Base-by-base conservation (phyloP, 2,113 vertebrate species). In the Strix aluco region DNA sequence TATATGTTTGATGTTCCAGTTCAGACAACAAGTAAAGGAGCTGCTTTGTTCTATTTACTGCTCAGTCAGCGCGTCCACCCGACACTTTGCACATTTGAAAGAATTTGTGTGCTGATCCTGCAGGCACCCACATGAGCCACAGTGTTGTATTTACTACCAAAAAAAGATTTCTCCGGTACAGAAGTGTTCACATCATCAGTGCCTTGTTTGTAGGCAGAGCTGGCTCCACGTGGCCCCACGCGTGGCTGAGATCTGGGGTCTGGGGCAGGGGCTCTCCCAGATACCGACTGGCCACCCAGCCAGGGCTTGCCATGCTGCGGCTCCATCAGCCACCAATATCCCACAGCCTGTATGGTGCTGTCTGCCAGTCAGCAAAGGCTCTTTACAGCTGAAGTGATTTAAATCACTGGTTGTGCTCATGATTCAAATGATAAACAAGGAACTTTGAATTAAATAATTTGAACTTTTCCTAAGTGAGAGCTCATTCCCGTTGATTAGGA, bases 361-460 rank as follows among this genome's bases (percentile, higher is more conserved):
- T 22, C 80, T 92, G 72, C 59, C 83, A 83, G 15, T 52, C 63
- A 62, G 80, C 72, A 61, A 26, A 93, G 81, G 13, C 63, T 81
- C 75, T 57, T 61, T 36, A 9, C 67, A 81, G 92, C 93, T 92
- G 30, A 46, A 92, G 84, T 86, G 84, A 66, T 86, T 78, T 70
- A 92, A 94, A 95, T 92, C 90, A 30, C 63, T 94, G 87, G 49
- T 58, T 92, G 73, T 70, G 63, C 46, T 87, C 63, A 32, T 46
- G 94, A 86, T 81, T 91, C 77, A 54, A 78, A 84, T 86, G 77
- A 66, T 81, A 89, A 81, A 94, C 84, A 94, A 84, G 77, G 81
- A 94, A 92, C 75, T 90, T 69, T 42, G 86, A 88, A 91, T 95
- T 66, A 86, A 92, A 70, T 95, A 97, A 91, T 89, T 84, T 78